Percentiles rank a stretch among this genome's conserved stretches.
Conservation (phyloP, 2,888 invertebrate species). For the Microchrysa polita region DNA sequence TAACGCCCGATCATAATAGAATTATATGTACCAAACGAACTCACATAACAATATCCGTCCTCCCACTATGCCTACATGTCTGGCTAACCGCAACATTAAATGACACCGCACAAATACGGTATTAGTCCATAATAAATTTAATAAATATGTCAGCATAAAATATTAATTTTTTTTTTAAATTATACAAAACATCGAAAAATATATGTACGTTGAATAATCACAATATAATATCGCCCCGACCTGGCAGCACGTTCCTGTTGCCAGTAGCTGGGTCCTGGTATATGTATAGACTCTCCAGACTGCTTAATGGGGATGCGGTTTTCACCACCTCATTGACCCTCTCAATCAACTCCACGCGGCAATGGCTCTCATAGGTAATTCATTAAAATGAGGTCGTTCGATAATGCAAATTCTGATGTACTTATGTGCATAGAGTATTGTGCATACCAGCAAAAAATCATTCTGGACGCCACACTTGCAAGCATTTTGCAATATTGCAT, state of each 20-base stretch:
- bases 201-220: constrained; percentile 5
- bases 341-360: neutral
- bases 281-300: no score
- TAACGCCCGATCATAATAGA: no score
- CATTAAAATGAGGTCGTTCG: constrained; percentile 34
- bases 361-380: constrained; percentile 30
- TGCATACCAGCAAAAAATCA: constrained; percentile 17
- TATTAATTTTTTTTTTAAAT: constrained; percentile 41
- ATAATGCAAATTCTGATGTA: constrained; percentile 36
- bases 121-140: constrained; percentile 35
- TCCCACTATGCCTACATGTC: no score
- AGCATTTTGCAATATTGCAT: constrained; percentile 8
- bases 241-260: neutral
- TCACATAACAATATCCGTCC: no score
- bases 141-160: constrained; percentile 26
- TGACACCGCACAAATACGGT: no score
- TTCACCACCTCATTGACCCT: neutral
- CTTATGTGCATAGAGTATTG: no score
- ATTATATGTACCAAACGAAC: no score
- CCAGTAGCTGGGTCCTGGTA: no score
- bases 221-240: neutral
- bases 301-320: no score
- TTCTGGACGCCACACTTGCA: constrained; percentile 17
- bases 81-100: no score
- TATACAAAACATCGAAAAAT: constrained; percentile 27